Evolutionary conservation across 2,888 invertebrate species (phyloP), one percentile per base, ranked within the genome.

Genomic region (Crepidodera aurea): DNA sequence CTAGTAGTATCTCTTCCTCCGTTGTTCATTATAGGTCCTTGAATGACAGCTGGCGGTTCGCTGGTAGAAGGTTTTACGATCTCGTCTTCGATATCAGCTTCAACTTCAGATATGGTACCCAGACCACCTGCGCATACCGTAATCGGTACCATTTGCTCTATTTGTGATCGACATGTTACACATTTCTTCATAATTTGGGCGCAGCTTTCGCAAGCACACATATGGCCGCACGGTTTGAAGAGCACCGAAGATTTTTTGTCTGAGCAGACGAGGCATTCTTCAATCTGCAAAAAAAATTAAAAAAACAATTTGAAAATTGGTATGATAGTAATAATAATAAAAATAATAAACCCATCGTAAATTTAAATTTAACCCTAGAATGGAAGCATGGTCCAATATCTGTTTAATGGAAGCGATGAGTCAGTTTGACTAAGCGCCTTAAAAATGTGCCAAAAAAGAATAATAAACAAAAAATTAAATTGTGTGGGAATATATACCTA

Each of bases 121-220:
- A 78, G 63, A 56, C 79, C 79, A 2, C 80, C 80, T 48, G 78
- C 75, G 63, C 80, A 81, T 1, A 81, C 79, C 51, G 81, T 80
- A 75, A 83, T 78, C 8, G 85, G 84, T 44, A 85, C 81, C 83
- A 88, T 88, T 73, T 88, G 85, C 69, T 91, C 91, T 69, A 97
- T 93, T 79, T 92, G 91, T 48, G 92, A 88, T 73, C 96, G 89
- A 82, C 98, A 98, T 80, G 94, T 90, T 12, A 98, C 95, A 83
- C 98, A 98, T 84, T 97, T 97, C 85, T 96, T 96, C 96, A 98
- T 96, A 73, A 97, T 87, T 68, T 91, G 90, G 65, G 96, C 93
- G 83, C 97, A 98, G 73, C 89, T 87, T 70, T 91, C 91, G 84
- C 95, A 95, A 15, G 93, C 94, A 83, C 92, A 92, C 90, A 97